Evolutionary conservation across 2,888 invertebrate genomes (phyloP).

Genomic region (Caenorhabditis sp.): DNA sequence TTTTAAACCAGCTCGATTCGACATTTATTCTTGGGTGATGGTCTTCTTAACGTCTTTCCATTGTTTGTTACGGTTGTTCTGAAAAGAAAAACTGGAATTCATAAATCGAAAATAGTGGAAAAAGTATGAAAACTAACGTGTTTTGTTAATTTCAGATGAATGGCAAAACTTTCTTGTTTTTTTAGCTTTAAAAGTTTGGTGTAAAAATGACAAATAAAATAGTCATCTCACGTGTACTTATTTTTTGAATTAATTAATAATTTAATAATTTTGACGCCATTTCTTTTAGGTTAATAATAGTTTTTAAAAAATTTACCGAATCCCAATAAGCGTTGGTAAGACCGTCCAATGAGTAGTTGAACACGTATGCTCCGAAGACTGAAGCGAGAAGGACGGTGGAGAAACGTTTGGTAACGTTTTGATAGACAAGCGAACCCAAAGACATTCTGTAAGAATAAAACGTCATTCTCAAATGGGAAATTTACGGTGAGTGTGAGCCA

Average conservation of each 20-base stretch:
- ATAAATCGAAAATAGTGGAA: background rate
- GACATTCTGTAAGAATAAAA: constrained; percentile 45
- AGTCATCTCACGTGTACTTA: background rate
- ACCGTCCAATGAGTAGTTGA: constrained; percentile 60
- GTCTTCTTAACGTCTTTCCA: constrained; percentile 67
- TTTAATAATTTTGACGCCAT: background rate
- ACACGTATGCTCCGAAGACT: constrained; percentile 60
- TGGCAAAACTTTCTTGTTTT: too few species aligned
- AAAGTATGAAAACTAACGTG: too few species aligned
- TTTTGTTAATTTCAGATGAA: too few species aligned
- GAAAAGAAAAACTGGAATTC: constrained; percentile 26
- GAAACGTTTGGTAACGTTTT: constrained; percentile 61
- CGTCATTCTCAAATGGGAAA: too few species aligned
- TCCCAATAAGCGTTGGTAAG: constrained; percentile 64
- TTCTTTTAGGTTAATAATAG: background rate
- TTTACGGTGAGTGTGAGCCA: background rate
- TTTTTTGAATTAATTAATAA: background rate
- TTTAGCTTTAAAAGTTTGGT: too few species aligned
- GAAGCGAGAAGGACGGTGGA: constrained; percentile 64
- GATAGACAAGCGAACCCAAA: constrained; percentile 57
- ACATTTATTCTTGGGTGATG: constrained; percentile 27
- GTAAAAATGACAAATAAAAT: background rate
- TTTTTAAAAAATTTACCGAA: constrained; percentile 38
- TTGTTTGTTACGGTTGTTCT: constrained; percentile 67
- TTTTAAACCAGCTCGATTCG: background rate